Base-by-base conservation (phyloP, 2,797 vertebrate species). In the Ciconia nigra region DNA sequence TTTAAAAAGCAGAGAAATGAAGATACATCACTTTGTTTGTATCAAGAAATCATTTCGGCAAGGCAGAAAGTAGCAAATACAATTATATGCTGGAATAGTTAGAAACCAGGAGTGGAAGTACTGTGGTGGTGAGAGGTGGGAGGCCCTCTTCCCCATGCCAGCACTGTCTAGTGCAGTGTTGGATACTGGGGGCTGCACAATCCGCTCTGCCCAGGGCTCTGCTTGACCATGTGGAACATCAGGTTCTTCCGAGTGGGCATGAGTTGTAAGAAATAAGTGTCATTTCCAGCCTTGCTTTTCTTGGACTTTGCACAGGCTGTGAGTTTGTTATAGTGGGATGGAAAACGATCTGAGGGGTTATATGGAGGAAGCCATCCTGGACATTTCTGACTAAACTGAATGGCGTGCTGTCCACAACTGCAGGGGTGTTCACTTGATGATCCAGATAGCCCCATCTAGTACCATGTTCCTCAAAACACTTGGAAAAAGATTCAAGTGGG, bases 401-500 rank as follows among this genome's bases (percentile, higher is more conserved):
- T 0, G 0, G 5, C 1, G 1, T 63, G 12, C 8, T 76, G 7
- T 33, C 37, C 67, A 35, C 20, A 65, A 0, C 37, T 65, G n/a
- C 41, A 41, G 26, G 4, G 4, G 0, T 69, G 17, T 26, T 79
- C 58, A 35, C 15, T 46, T 58, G 37, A 24, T 33, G 69, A 72
- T 57, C 28, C 63, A 65, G 11, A 35, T 6, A 51, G 9, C 11
- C 5, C 17, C 22, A 80, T 37, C 39, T 65, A 37, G 71, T 76
- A 39, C 20, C 15, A 20, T 11, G 5, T 62, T 70, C 12, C 44
- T 14, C 13, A 54, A 87, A 90, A 78, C 58, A 77, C 26, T 70
- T 70, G 29, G 24, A 70, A 73, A 73, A 70, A 83, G 2, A 42
- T 71, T 86, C 33, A 61, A 10, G 25, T 19, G 31, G 6, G 4